A percentile compares a stretch with the other conserved stretches of the same genome.
These are phyloP conservation scores for Trichonephila inaurata DNA, from an alignment of 1,140 invertebrate species.

Conservation along the genomic window DNA sequence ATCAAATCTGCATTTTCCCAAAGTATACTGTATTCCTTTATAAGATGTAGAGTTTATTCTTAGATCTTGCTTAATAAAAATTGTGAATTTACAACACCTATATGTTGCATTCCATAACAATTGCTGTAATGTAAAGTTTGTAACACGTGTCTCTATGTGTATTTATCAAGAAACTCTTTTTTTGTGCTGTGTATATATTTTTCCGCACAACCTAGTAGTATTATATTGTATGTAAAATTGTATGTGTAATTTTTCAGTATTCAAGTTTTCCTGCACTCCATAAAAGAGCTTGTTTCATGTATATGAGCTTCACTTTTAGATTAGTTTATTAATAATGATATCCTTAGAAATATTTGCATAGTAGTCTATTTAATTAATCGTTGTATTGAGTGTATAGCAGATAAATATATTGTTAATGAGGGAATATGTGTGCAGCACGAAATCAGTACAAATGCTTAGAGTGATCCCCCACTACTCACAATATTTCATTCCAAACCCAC, in stretches of 20 bases:
- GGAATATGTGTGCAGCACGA: background rate
- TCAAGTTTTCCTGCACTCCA: constrained; percentile 22
- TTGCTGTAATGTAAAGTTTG: background rate
- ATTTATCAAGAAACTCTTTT: background rate
- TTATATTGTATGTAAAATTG: background rate
- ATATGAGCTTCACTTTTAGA: constrained; percentile 14
- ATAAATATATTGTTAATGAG: background rate
- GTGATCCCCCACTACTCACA: no score
- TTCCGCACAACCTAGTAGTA: background rate
- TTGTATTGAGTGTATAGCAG: background rate
- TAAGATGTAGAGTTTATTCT: no score
- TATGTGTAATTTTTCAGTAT: background rate
- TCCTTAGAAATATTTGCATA: background rate
- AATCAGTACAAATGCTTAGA: constrained; percentile 13
- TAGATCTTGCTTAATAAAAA: no score
- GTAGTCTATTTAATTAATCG: background rate
- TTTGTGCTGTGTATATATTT: background rate
- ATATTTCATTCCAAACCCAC: no score
- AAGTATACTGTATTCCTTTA: no score
- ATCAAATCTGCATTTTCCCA: no score
- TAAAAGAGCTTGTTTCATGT: constrained; percentile 15
- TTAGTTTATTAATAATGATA: background rate
- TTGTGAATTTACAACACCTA: background rate
- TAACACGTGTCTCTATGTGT: background rate
- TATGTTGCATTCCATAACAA: background rate